A percentile compares a stretch with the other conserved stretches of the same genome.
These are phyloP conservation scores for Cataglyphis livida DNA, from an alignment of 2,888 invertebrate species.

Conservation along the genomic window DNA sequence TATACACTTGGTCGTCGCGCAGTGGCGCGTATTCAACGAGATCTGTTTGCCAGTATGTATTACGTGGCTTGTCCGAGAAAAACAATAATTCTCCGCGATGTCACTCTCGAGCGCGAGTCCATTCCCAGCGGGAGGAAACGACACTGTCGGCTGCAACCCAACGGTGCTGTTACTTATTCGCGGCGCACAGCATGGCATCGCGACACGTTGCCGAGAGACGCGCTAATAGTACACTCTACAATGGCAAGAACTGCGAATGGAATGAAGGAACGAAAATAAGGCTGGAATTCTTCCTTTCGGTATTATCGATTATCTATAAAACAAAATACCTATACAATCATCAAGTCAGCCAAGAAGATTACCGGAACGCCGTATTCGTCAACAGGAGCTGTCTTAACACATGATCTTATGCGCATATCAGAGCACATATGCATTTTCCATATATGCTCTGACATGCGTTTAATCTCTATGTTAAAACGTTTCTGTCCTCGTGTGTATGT, in stretches of 20 bases:
- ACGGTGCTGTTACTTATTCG: conserved; percentile 56
- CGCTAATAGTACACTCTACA: conserved; percentile 63
- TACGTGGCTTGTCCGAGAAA: conserved; percentile 41
- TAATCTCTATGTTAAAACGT: no score
- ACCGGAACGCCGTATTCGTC: not conserved
- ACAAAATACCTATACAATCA: conserved; percentile 42
- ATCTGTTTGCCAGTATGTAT: conserved; percentile 44
- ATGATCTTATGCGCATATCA: no score
- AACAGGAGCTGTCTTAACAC: no score
- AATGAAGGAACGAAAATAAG: conserved; percentile 62
- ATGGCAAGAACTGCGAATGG: conserved; percentile 37
- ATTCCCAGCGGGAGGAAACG: conserved; percentile 40
- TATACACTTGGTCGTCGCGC: conserved; percentile 16
- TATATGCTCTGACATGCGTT: no score
- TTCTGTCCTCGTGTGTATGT: not conserved
- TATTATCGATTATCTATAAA: conserved; percentile 61
- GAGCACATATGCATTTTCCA: no score
- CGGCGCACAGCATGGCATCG: conserved; percentile 54
- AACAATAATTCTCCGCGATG: conserved; percentile 57
- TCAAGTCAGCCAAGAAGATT: conserved; percentile 45
- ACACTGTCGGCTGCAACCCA: conserved; percentile 45
- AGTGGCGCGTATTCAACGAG: conserved; percentile 29
- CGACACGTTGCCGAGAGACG: conserved; percentile 59
- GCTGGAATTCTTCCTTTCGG: conserved; percentile 57
- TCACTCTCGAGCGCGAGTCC: conserved; percentile 24